A percentile compares a stretch with the other conserved stretches of the same genome.
Evolutionary conservation across 2,888 invertebrate species (phyloP).

Genomic region (Cerceris rybyensis): DNA sequence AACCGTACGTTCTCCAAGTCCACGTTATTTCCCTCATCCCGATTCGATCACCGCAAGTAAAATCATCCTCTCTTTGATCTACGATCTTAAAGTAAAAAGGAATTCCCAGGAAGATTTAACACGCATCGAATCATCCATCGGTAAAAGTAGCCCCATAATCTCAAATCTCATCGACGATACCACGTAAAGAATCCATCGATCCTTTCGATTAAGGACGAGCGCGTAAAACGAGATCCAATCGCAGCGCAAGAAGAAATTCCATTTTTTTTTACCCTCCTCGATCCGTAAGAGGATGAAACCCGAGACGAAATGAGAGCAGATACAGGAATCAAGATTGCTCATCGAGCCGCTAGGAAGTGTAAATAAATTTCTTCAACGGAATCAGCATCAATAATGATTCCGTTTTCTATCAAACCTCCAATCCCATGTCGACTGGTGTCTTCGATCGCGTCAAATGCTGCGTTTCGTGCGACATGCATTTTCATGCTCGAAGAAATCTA

Average conservation of each 20-base stretch:
- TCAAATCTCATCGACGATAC: background rate
- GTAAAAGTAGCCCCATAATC: background rate
- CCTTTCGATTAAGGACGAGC: slow-evolving; percentile 1
- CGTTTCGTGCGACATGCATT: no score
- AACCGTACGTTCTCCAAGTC: no score
- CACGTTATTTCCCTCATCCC: no score
- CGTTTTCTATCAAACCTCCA: no score
- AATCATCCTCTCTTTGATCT: no score
- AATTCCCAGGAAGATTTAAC: no score
- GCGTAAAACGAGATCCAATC: slow-evolving; percentile 34
- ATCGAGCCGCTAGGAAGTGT: slow-evolving; percentile 36
- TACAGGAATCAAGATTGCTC: slow-evolving; percentile 25
- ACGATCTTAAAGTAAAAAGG: no score
- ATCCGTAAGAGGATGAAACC: slow-evolving; percentile 37
- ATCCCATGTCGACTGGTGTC: no score
- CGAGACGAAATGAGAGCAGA: slow-evolving; percentile 34
- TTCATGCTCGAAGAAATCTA: no score
- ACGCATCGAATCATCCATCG: background rate
- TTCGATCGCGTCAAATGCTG: no score
- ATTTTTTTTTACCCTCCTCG: slow-evolving; percentile 34
- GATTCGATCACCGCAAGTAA: no score
- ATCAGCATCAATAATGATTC: slow-evolving; percentile 15
- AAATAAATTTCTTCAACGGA: slow-evolving; percentile 55
- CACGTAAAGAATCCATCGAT: slow-evolving; percentile 10
- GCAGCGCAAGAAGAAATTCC: slow-evolving; percentile 5